Conservation (phyloP, 2,797 vertebrate genomes). For the Microctenopoma lineatum region DNA sequence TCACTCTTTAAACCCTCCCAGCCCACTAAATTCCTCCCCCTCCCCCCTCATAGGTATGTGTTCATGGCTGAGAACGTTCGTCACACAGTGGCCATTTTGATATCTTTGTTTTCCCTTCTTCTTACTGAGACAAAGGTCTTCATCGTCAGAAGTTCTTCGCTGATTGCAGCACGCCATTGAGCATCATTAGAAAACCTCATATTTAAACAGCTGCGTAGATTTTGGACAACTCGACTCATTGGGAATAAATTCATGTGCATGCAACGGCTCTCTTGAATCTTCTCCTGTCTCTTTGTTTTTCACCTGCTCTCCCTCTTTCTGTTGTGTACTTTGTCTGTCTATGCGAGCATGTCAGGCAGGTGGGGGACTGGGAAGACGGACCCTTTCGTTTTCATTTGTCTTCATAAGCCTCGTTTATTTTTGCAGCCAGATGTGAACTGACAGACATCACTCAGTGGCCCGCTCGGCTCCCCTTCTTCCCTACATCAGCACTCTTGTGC, state of each 20-base stretch:
- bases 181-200: background rate
- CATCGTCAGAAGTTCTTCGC: conserved; percentile 10
- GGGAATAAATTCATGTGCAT: conserved; percentile 1
- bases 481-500: conserved; percentile 65
- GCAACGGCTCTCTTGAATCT: conserved; percentile 2
- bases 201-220: conserved; percentile 6
- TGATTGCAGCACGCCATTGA: background rate
- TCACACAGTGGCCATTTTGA: conserved; percentile 38
- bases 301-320: conserved; percentile 47
- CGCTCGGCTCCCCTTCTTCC: conserved; percentile 54
- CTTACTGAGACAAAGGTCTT: background rate
- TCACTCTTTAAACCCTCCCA: conserved; percentile 60
- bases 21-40: conserved; percentile 33
- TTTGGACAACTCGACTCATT: conserved; percentile 2
- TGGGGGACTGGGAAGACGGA: conserved; percentile 38
- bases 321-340: conserved; percentile 9
- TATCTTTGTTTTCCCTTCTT: conserved; percentile 35
- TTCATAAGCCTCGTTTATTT: conserved; percentile 96
- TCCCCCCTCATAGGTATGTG: conserved; percentile 27
- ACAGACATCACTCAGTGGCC: conserved; percentile 91
- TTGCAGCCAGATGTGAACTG: conserved; percentile 93
- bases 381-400: conserved; percentile 87
- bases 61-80: conserved; percentile 16
- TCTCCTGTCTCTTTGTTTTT: conserved; percentile 54
- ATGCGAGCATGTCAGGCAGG: conserved; percentile 12